Base-by-base conservation (phyloP, 1,140 invertebrate species). In the Euura saliciscinereae region DNA sequence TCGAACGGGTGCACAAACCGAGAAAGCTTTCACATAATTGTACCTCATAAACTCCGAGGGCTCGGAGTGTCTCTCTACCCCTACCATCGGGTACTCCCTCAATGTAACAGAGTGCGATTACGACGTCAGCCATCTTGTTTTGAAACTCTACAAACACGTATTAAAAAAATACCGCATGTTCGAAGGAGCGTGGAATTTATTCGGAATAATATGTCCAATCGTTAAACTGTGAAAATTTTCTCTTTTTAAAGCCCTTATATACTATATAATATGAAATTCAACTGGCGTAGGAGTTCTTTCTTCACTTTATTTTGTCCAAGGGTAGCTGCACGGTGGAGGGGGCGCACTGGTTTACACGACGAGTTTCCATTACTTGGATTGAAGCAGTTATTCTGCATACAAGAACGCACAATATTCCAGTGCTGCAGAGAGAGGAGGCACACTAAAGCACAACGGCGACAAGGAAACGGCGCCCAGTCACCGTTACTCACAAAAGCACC, bases 1-100 rank as follows among this genome's bases (percentile, higher is more conserved):
- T 59, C 51, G 51, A 59, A 59, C 51, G 51, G 51, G 51, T 59
- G 51, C 51, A 59, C 51, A 59, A 59, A 59, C 51, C 51, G 51
- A 59, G 51, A 59, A 59, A 59, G 51, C 51, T 59, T 59, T 59
- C 51, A 59, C 51, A 59, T 59, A 59, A 59, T 59, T 59, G 51
- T 59, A 59, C 51, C 51, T 59, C 51, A n/a, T 59, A 59, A 59
- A 59, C 51, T 59, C 51, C 51, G 51, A 59, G 51, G 51, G 51
- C 51, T 59, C 13, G 51, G 51, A 59, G 51, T 59, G 51, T 59
- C 51, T 6, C 51, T n/a, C 3, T n/a, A 11, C 51, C 13, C 51
- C 13, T 6, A 11, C 51, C 13, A 8, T 11, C 51, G 10, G 8
- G 10, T 3, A 11, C 13, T 59, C 13, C 13, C 51, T 59, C 51